Evolutionary conservation across 2,888 invertebrate species (phyloP).

Genomic region (Cyclophora punctaria): DNA sequence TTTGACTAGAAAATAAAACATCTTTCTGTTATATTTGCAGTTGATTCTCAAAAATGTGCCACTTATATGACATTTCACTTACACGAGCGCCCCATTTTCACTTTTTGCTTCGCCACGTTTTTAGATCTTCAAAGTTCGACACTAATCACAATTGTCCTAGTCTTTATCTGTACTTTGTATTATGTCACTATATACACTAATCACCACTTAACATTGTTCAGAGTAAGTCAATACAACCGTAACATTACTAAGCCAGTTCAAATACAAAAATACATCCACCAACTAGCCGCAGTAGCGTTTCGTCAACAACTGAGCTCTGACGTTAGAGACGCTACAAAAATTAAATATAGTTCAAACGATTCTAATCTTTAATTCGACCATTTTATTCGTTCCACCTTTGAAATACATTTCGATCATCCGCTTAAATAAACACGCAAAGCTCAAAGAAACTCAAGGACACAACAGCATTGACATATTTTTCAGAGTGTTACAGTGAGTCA

Average conservation of each 20-base stretch:
- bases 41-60: no score
- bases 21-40: no score
- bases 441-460: constrained; percentile 12
- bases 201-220: constrained; percentile 21
- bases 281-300: constrained; percentile 56
- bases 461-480: constrained; percentile 8
- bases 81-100: constrained; percentile 56
- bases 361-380: constrained; percentile 32
- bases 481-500: constrained; percentile 11
- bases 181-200: constrained; percentile 35
- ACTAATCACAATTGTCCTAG: neutral
- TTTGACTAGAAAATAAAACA: constrained; percentile 48
- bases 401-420: constrained; percentile 6
- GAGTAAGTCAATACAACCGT: constrained; percentile 52
- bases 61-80: constrained; percentile 15
- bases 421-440: constrained; percentile 1
- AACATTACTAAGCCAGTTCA: constrained; percentile 34
- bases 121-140: constrained; percentile 29
- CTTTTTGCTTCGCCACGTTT: constrained; percentile 1
- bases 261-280: constrained; percentile 53
- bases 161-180: constrained; percentile 30
- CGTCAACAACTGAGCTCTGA: constrained; percentile 61
- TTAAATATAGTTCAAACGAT: constrained; percentile 55
- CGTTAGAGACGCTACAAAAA: constrained; percentile 51
- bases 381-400: constrained; percentile 22